Base-by-base conservation (phyloP, 2,888 invertebrate species). In the Cryptus viduatorius region DNA sequence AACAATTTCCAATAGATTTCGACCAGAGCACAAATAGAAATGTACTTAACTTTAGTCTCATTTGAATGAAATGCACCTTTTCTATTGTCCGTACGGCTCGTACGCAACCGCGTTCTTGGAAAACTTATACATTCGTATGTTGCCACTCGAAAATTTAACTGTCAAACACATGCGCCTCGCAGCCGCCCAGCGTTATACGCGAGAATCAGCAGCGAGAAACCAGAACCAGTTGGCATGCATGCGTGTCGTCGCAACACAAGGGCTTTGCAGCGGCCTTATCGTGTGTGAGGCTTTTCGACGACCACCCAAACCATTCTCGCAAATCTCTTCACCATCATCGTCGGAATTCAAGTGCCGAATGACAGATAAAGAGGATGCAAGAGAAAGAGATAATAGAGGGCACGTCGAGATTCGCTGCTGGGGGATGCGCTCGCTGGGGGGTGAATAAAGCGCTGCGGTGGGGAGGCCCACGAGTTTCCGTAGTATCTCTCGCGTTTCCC, bases 261-360 rank as follows among this genome's bases (percentile, higher is more conserved):
- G 76, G 79, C 75, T 83, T 83, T 77, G n/a, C 48, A 59, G 29
- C 10, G 44, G 46, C 61, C 61, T 46, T 73, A 48, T 61, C 76
- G 72, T 31, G 79, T 79, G 71, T n/a, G 75, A 75, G 79, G 75
- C 72, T 83, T 83, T 83, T 80, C 82, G 77, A 72, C 79, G 72
- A 75, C 50, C 48, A 59, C 73, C 59, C 37, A 8, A 37, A 46
- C 69, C 67, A 53, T 59, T 67, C 59, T 68, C 77, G 72, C 77
- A 82, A 78, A 82, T 79, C 72, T 83, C 71, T 59, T 79, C 64
- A 80, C 82, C 75, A 76, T 83, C 86, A 48, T 90, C 89, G 87
- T 88, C 88, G 87, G 89, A 88, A 90, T 89, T 90, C 90, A 88
- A 90, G 85, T 86, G 81, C 79, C 87, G 72, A 86, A 56, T 16